Evolutionary conservation across 2,113 vertebrate species (phyloP).

Genomic region (Ptilorrhoa leucosticta): DNA sequence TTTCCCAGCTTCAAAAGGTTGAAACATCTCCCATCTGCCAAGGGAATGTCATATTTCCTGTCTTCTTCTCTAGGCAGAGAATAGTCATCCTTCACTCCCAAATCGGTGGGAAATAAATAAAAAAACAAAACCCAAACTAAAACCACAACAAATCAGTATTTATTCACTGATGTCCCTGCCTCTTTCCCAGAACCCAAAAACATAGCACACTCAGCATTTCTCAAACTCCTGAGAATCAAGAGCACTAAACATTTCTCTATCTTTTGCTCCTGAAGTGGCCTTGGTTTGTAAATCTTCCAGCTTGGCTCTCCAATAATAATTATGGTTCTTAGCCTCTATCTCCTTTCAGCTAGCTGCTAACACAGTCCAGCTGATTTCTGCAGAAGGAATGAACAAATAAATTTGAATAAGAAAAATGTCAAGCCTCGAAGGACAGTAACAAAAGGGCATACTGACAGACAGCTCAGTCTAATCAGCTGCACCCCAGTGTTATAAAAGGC

Average conservation of each 20-base stretch:
- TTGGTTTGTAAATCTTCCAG: not conserved
- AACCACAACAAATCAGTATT: not conserved
- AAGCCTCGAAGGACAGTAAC: not conserved
- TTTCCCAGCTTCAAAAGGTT: not conserved
- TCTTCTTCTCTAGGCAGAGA: not conserved
- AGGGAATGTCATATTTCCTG: not conserved
- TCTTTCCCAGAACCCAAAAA: not conserved
- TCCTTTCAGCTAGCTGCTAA: not conserved
- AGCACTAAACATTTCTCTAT: not conserved
- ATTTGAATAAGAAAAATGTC: not conserved
- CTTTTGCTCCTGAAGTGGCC: not conserved
- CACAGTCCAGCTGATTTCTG: not conserved
- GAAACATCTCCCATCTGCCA: not conserved
- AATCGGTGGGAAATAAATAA: not conserved
- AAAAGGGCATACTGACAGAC: not conserved
- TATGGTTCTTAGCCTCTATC: not conserved
- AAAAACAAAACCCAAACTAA: not conserved
- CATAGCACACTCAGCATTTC: not conserved
- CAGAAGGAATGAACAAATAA: not conserved
- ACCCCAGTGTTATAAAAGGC: not conserved
- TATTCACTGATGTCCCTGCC: not conserved
- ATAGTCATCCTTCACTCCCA: not conserved
- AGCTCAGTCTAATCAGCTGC: not conserved
- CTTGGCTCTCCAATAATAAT: not conserved
- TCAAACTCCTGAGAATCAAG: not conserved